These are phyloP conservation scores for Nothoprocta pentlandii DNA, from an alignment of 2,113 vertebrate genomes.

Conservation along the genomic window DNA sequence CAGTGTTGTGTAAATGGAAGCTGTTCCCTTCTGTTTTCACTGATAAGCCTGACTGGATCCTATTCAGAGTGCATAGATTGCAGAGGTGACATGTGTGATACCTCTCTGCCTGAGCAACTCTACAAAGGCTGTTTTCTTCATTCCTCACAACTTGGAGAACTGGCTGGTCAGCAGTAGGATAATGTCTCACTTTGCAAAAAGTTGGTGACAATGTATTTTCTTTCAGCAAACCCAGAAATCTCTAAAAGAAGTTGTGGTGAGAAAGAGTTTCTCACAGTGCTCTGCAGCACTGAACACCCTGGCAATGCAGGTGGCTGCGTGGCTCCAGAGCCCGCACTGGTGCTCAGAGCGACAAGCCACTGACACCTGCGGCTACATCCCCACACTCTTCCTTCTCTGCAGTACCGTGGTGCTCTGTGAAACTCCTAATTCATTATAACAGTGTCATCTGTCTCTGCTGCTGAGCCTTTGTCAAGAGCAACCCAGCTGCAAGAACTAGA, in stretches of 20 bases:
- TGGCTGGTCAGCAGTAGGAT: background rate
- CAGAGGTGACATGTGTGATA: fast-evolving
- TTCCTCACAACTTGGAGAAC: background rate
- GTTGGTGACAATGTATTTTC: background rate
- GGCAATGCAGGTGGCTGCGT: background rate
- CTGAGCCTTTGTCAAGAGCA: background rate
- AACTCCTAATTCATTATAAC: background rate
- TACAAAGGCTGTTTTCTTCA: background rate
- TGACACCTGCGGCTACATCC: background rate
- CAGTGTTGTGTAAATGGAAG: background rate
- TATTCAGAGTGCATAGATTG: background rate
- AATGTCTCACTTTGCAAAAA: background rate
- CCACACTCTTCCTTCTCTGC: background rate
- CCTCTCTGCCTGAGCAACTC: background rate
- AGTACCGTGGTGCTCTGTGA: background rate
- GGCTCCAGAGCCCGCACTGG: fast-evolving
- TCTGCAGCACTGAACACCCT: background rate
- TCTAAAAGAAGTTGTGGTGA: background rate
- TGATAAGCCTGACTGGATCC: background rate
- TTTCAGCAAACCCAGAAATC: background rate
- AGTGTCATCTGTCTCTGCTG: background rate
- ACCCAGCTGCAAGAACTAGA: background rate
- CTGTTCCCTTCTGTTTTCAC: background rate
- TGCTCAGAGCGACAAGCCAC: background rate
- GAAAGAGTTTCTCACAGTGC: background rate